Conservation (phyloP, 2,797 vertebrate genomes). For the Halcyon badia region DNA sequence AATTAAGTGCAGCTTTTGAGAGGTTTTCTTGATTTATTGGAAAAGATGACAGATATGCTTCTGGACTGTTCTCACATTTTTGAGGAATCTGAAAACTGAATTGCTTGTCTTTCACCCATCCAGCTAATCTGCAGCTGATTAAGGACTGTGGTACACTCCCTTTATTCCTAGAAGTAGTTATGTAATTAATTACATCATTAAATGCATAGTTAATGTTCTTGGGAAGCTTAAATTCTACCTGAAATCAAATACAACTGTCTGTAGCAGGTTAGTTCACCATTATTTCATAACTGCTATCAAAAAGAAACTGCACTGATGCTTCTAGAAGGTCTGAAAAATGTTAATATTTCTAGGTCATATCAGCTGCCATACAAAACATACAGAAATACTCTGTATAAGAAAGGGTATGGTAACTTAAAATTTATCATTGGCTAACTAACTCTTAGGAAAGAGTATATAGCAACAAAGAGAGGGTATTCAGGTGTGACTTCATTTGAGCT, state of each 20-base stretch:
- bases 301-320: not conserved
- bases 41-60: not conserved
- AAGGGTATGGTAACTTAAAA: not conserved
- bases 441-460: not conserved
- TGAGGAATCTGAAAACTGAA: constrained; percentile 79
- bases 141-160: constrained; percentile 83
- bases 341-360: not conserved
- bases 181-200: not conserved
- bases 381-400: not conserved
- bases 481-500: not conserved
- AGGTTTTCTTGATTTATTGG: not conserved
- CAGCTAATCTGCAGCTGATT: constrained; percentile 88
- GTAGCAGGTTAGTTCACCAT: not conserved
- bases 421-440: not conserved
- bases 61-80: not conserved
- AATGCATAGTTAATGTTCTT: not conserved
- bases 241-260: not conserved
- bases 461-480: not conserved
- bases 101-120: constrained; percentile 91
- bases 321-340: not conserved
- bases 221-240: not conserved
- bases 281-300: not conserved
- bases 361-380: not conserved
- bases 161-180: constrained; percentile 86
- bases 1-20: not conserved